phyloP scores from a whole-genome alignment of 2,797 vertebrate species.

The Protonibea diacanthus region DNA sequence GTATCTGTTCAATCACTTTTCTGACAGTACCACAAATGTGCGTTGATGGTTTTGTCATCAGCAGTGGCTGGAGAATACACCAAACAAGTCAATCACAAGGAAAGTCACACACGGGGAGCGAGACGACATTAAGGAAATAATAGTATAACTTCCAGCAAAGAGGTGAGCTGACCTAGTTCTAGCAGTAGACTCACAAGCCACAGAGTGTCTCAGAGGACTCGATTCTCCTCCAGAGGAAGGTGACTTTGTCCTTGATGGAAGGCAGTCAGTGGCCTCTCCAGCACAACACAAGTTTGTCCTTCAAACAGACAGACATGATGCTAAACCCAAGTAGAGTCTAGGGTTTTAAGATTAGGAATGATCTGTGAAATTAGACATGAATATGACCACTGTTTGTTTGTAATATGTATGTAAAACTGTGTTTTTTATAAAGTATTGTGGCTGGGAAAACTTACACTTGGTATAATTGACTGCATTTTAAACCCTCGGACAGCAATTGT shows the following conservation, averaged over 20 bases:
- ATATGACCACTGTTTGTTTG: background rate
- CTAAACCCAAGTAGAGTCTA: background rate
- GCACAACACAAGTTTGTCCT: slow-evolving; percentile 41
- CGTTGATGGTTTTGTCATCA: slow-evolving; percentile 32
- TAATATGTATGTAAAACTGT: background rate
- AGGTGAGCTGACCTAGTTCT: slow-evolving; percentile 81
- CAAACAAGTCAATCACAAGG: slow-evolving; percentile 69
- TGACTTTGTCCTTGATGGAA: slow-evolving; percentile 80
- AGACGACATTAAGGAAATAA: slow-evolving; percentile 71
- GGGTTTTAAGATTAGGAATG: background rate
- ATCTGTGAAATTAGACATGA: slow-evolving; percentile 2
- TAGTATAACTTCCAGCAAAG: slow-evolving; percentile 73
- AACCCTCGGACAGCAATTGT: background rate
- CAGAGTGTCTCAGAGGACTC: slow-evolving; percentile 68
- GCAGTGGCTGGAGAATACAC: slow-evolving; percentile 45
- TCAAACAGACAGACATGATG: slow-evolving; percentile 30
- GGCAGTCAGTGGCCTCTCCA: slow-evolving; percentile 64
- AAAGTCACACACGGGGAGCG: slow-evolving; percentile 68
- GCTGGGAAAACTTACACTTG: background rate
- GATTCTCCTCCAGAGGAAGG: slow-evolving; percentile 74
- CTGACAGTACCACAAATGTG: slow-evolving; percentile 16
- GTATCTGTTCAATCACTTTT: slow-evolving; percentile 23
- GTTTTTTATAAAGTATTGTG: background rate
- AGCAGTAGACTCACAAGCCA: slow-evolving; percentile 62
- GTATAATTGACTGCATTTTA: background rate